Percentiles rank a stretch among this genome's conserved stretches.
Conservation (phyloP, 1,140 invertebrate species). For the Pseudomyrmex concolor region DNA sequence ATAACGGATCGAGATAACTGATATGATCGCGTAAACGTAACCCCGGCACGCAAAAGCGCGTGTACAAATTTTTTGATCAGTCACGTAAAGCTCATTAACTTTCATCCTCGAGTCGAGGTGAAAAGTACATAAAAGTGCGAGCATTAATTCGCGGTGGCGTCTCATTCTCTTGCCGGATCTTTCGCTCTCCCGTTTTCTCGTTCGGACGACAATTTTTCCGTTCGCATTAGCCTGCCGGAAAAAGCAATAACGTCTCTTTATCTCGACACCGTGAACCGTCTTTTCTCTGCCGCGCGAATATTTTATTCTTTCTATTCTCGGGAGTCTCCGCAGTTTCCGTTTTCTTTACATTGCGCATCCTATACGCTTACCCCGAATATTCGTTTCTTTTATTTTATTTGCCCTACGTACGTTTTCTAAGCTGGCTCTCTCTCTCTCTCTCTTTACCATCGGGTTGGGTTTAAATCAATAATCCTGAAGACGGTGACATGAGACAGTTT, state of each 20-base stretch:
- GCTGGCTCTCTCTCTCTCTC: neutral
- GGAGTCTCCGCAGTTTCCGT: slow-evolving; percentile 42
- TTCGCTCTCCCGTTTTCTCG: neutral
- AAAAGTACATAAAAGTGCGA: slow-evolving; percentile 29
- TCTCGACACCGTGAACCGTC: slow-evolving; percentile 59
- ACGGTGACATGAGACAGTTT: slow-evolving; percentile 59
- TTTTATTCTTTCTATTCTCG: slow-evolving; percentile 60
- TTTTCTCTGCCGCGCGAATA: slow-evolving; percentile 48
- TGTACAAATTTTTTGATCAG: slow-evolving; percentile 31
- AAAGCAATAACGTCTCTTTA: slow-evolving; percentile 65
- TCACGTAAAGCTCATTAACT: slow-evolving; percentile 44
- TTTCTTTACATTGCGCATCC: slow-evolving; percentile 52
- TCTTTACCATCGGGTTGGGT: slow-evolving; percentile 46
- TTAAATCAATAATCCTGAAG: slow-evolving; percentile 61
- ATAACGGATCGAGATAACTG: slow-evolving; percentile 10
- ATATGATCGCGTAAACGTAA: slow-evolving; percentile 3
- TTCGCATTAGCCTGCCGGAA: slow-evolving; percentile 56
- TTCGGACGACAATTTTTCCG: slow-evolving; percentile 45
- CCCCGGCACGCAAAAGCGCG: slow-evolving; percentile 10
- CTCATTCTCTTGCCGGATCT: slow-evolving; percentile 38
- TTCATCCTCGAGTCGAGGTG: slow-evolving; percentile 5
- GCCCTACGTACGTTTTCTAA: neutral
- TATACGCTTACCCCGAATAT: slow-evolving; percentile 37
- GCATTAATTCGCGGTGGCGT: slow-evolving; percentile 48
- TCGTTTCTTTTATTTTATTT: slow-evolving; percentile 42